Conservation (phyloP, 2,797 vertebrate species). For the Tenualosa thibaudeaui region DNA sequence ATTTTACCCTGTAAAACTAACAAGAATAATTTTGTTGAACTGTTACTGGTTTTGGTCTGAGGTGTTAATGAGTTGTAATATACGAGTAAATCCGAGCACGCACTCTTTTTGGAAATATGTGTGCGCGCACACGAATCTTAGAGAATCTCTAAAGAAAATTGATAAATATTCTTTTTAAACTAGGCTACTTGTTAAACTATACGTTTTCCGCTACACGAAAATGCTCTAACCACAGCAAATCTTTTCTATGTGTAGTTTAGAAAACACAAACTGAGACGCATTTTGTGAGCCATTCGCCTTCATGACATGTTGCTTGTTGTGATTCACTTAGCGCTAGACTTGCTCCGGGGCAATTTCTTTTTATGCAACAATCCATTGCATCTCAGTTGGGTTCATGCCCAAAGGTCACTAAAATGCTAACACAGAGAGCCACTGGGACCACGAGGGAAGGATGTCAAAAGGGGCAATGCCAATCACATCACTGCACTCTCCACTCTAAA, state of each 20-base stretch:
- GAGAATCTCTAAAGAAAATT: too few species aligned
- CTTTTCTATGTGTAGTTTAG: background rate
- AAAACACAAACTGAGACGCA: background rate
- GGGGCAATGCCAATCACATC: background rate
- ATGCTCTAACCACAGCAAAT: background rate
- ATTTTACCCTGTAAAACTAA: background rate
- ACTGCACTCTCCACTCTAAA: background rate
- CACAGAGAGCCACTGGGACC: background rate
- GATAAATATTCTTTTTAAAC: too few species aligned
- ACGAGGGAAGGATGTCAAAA: background rate
- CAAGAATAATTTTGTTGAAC: background rate
- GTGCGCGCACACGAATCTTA: background rate
- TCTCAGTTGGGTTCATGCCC: constrained; percentile 8
- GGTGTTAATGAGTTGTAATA: background rate
- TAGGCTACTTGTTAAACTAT: background rate
- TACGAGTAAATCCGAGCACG: background rate
- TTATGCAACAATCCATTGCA: constrained; percentile 21
- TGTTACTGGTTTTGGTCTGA: background rate
- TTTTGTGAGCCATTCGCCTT: background rate
- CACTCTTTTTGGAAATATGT: background rate
- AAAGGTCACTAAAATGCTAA: constrained; percentile 7
- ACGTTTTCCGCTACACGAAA: background rate
- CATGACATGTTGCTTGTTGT: constrained; percentile 21
- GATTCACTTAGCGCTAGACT: constrained; percentile 23
- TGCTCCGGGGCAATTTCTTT: constrained; percentile 15